Evolutionary conservation across 1,140 invertebrate species (phyloP).

Genomic region (Penaeus indicus): DNA sequence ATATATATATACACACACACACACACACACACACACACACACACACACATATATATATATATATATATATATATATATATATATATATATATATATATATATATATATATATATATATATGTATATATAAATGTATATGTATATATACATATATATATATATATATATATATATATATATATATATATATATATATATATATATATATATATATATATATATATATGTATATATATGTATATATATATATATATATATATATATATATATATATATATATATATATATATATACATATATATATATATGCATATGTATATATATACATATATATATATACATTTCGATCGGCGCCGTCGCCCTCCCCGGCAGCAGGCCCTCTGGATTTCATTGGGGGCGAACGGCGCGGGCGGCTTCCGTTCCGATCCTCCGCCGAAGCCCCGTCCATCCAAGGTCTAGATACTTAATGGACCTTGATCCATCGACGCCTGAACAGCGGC

Average conservation of each 20-base stretch:
- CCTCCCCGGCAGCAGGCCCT: too few species aligned
- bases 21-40: background rate
- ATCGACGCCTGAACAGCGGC: too few species aligned
- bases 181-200: slow-evolving; percentile 18
- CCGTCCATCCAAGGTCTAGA: too few species aligned
- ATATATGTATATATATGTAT: slow-evolving; percentile 11
- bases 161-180: background rate
- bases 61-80: slow-evolving; percentile 7
- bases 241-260: slow-evolving; percentile 3
- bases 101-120: background rate
- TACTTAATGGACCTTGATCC: too few species aligned
- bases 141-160: background rate
- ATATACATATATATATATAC: slow-evolving; percentile 11
- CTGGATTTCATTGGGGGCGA: too few species aligned
- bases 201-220: slow-evolving; percentile 22
- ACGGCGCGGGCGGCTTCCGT: too few species aligned
- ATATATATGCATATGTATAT: slow-evolving; percentile 1
- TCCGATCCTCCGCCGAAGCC: too few species aligned
- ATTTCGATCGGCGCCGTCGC: background rate
- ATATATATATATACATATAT: background rate
- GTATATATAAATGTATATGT: slow-evolving; percentile 4
- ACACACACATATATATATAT: slow-evolving; percentile 6
- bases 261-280: background rate
- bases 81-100: slow-evolving; percentile 4
- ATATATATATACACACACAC: background rate